A percentile compares a stretch with the other conserved stretches of the same genome.
Evolutionary conservation across 2,888 invertebrate species (phyloP).

Genomic region (Lasioglossum vierecki): DNA sequence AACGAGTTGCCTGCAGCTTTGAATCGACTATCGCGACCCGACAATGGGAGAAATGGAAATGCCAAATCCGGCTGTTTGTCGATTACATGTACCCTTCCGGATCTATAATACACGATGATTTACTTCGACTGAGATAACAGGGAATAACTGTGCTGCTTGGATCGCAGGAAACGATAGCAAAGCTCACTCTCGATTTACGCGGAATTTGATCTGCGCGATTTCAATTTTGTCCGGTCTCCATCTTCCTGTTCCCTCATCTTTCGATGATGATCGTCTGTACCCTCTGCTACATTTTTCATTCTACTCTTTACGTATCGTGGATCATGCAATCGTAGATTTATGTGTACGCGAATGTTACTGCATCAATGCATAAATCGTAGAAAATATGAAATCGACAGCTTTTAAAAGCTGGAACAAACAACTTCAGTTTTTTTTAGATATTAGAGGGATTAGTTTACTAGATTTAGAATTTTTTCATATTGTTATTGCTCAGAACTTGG

Average conservation of each 20-base stretch:
- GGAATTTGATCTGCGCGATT: conserved; percentile 29
- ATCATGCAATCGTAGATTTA: neutral
- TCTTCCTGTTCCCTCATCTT: neutral
- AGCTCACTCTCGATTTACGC: conserved; percentile 12
- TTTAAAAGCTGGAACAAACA: too few relatives aligned
- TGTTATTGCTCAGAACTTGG: too few relatives aligned
- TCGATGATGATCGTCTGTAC: neutral
- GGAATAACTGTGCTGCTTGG: conserved; percentile 9
- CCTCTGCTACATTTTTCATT: neutral
- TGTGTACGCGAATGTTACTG: neutral
- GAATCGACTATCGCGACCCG: conserved; percentile 58
- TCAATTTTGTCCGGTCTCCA: conserved; percentile 30
- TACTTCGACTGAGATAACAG: conserved; percentile 18
- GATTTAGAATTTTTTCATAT: too few relatives aligned
- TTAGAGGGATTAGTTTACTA: too few relatives aligned
- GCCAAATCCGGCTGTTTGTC: conserved; percentile 59
- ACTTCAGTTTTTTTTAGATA: too few relatives aligned
- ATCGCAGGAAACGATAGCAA: conserved; percentile 15
- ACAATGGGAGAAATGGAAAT: conserved; percentile 65
- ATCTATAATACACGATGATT: conserved; percentile 11
- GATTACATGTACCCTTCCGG: conserved; percentile 34
- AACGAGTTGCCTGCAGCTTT: conserved; percentile 53
- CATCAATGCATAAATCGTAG: neutral
- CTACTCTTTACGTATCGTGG: neutral
- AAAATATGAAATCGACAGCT: too few relatives aligned